phyloP scores from a whole-genome alignment of 1,140 invertebrate species.

The Potamilus streckersoni region DNA sequence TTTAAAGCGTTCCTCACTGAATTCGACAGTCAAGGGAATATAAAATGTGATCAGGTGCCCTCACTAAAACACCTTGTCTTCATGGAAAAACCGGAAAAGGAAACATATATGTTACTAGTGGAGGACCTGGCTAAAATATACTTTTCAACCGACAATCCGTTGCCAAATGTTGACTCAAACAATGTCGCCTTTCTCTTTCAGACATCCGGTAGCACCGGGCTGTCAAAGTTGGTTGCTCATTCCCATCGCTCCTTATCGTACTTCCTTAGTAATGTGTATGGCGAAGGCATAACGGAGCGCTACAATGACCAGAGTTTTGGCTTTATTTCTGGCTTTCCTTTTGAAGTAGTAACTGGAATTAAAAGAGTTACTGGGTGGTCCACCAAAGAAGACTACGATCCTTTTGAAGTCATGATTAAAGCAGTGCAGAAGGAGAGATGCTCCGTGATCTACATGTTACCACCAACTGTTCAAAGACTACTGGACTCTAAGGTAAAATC shows the following conservation, averaged over 20 bases:
- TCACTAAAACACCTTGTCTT: slow-evolving; percentile 1
- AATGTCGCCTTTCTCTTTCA: not conserved
- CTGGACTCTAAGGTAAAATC: too few species aligned
- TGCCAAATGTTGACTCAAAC: not conserved
- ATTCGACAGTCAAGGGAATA: not conserved
- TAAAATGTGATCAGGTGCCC: not conserved
- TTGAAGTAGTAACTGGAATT: slow-evolving; percentile 4
- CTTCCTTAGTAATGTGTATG: not conserved
- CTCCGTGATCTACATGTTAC: not conserved
- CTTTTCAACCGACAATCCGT: not conserved
- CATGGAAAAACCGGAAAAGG: not conserved
- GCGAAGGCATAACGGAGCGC: not conserved
- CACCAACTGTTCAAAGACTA: not conserved
- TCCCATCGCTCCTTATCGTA: not conserved
- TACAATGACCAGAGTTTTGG: slow-evolving; percentile 13
- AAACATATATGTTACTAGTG: not conserved
- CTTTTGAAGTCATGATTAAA: not conserved
- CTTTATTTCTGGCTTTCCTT: slow-evolving; percentile 15
- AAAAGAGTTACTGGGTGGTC: not conserved
- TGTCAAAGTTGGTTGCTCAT: slow-evolving; percentile 10
- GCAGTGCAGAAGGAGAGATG: slow-evolving; percentile 2
- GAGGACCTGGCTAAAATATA: not conserved
- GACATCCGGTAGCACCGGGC: slow-evolving; percentile 17
- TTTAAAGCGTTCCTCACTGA: slow-evolving; percentile 6
- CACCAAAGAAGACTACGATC: not conserved